Conservation (phyloP, 2,888 invertebrate species). For the Aporophyla nigra region DNA sequence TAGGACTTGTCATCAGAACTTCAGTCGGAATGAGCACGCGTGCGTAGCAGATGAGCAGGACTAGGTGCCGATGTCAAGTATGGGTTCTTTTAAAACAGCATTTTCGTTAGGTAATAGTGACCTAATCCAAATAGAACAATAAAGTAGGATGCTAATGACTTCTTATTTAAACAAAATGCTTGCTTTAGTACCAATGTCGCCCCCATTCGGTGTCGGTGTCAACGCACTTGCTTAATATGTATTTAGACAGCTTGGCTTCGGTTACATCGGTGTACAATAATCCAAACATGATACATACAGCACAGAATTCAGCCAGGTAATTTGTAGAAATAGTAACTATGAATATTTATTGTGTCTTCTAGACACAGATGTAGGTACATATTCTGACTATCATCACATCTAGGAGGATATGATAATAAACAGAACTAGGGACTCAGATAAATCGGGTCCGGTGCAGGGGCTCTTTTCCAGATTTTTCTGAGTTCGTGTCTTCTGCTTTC, state of each 20-base stretch:
- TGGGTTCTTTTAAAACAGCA: background rate
- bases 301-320: background rate
- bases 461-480: too few relatives aligned
- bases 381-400: background rate
- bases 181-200: background rate
- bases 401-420: too few relatives aligned
- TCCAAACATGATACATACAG: background rate
- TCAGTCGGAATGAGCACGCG: background rate
- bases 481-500: background rate
- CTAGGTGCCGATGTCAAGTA: background rate
- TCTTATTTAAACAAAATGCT: background rate
- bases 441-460: too few relatives aligned
- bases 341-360: background rate
- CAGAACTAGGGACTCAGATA: too few relatives aligned
- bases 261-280: background rate
- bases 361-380: background rate
- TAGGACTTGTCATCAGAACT: background rate
- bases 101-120: background rate
- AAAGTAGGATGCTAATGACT: background rate
- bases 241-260: constrained; percentile 20
- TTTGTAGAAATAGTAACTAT: background rate
- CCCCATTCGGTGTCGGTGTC: background rate
- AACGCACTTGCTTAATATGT: constrained; percentile 10
- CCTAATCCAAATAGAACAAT: background rate
- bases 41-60: background rate